phyloP scores from a whole-genome alignment of 2,113 vertebrate genomes.

The Barbus barbus region DNA sequence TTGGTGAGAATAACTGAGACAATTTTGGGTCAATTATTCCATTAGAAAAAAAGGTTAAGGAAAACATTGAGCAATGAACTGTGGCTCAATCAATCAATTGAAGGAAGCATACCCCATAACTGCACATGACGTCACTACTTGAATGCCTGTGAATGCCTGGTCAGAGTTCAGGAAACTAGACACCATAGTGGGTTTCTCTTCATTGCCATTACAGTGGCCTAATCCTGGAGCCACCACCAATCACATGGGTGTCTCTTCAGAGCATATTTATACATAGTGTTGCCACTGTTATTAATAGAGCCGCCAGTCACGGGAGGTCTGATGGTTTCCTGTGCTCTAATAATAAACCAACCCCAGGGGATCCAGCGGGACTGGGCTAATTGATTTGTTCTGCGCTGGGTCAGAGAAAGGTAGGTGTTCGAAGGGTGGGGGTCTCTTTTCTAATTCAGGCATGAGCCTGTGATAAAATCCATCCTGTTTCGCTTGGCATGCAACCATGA shows the following conservation, averaged over 20 bases:
- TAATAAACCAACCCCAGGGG: slow-evolving; percentile 45
- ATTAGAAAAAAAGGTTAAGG: neutral
- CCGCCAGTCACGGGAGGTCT: slow-evolving; percentile 27
- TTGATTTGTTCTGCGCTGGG: slow-evolving; percentile 51
- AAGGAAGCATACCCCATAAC: neutral
- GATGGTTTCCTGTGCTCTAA: slow-evolving; percentile 42
- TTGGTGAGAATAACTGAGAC: neutral
- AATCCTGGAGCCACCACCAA: slow-evolving; percentile 17
- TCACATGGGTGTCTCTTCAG: slow-evolving; percentile 7
- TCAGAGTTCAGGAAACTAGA: neutral
- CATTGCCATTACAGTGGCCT: neutral
- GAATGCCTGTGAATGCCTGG: neutral
- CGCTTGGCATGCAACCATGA: slow-evolving; percentile 15
- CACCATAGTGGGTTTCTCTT: slow-evolving; percentile 1
- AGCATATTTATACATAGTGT: slow-evolving; percentile 8
- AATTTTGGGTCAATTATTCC: neutral
- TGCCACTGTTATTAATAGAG: slow-evolving; percentile 56
- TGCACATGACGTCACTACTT: slow-evolving; percentile 20
- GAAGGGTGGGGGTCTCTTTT: neutral
- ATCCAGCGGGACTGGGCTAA: slow-evolving; percentile 32
- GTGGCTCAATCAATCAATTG: neutral
- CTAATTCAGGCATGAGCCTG: slow-evolving; percentile 36
- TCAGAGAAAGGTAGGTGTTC: slow-evolving; percentile 25
- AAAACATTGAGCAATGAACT: neutral
- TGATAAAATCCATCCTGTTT: slow-evolving; percentile 43